Evolutionary conservation across 2,888 invertebrate species (phyloP).

Genomic region (Sepiola atlantica): DNA sequence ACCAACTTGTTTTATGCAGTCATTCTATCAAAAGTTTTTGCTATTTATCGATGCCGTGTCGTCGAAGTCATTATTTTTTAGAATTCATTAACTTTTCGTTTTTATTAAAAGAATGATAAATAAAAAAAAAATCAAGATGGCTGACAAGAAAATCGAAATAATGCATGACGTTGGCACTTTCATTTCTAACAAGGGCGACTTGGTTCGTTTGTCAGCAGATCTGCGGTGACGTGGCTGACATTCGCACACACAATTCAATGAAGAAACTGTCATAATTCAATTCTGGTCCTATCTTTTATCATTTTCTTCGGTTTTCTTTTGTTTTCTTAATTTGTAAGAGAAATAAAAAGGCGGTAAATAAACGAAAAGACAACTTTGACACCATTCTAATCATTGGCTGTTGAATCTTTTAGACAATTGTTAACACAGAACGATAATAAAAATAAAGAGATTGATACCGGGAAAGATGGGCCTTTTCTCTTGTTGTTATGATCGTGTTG

Average conservation of each 20-base stretch:
- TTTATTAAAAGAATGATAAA: not conserved
- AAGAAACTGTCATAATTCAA: slow-evolving; percentile 7
- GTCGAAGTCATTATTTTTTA: not conserved
- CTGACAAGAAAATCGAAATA: slow-evolving; percentile 32
- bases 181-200: not conserved
- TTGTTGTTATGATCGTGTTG: not conserved
- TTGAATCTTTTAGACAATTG: not conserved
- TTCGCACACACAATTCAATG: slow-evolving; percentile 2
- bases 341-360: not conserved
- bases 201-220: not conserved
- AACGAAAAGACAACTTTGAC: not conserved
- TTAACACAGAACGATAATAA: not conserved
- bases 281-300: not conserved
- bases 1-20: too few species aligned
- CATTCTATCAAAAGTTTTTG: slow-evolving; percentile 32
- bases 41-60: not conserved
- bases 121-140: not conserved
- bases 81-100: not conserved
- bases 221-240: not conserved
- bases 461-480: not conserved
- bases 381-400: not conserved
- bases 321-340: not conserved
- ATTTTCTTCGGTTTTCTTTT: not conserved
- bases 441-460: not conserved
- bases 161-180: slow-evolving; percentile 15